Percentiles rank a stretch among this genome's conserved stretches.
phyloP scores from a whole-genome alignment of 2,888 invertebrate genomes.

The Andrena trimmerana region DNA sequence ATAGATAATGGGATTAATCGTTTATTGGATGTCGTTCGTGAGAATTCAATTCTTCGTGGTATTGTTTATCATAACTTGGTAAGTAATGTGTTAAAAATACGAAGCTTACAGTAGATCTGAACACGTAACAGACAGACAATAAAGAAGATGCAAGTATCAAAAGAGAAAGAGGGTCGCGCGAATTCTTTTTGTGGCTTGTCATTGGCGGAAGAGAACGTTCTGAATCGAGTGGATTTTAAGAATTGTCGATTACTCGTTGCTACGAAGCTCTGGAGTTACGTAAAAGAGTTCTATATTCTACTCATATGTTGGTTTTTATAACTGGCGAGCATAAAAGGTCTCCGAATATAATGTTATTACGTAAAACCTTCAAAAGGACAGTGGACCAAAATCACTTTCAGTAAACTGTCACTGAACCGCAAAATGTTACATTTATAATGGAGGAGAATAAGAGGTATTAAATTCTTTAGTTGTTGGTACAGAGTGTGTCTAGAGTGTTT shows the following conservation, averaged over 20 bases:
- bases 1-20: not conserved
- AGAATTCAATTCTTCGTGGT: not conserved
- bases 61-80: not conserved
- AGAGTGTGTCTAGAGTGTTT: not conserved
- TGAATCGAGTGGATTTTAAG: slow-evolving; percentile 10
- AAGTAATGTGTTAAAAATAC: slow-evolving; percentile 25
- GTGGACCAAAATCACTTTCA: slow-evolving; percentile 46
- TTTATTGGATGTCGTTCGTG: not conserved
- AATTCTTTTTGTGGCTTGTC: slow-evolving; percentile 38
- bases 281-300: not conserved
- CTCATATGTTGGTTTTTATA: too few relatives aligned
- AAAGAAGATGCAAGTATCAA: slow-evolving; percentile 78
- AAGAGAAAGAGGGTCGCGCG: slow-evolving; percentile 63
- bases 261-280: not conserved
- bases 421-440: slow-evolving; percentile 1
- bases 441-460: not conserved
- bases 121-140: slow-evolving; percentile 78
- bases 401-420: slow-evolving; percentile 4
- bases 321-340: not conserved
- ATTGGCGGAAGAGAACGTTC: not conserved
- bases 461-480: slow-evolving; percentile 1
- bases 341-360: slow-evolving; percentile 5
- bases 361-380: slow-evolving; percentile 12
- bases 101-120: slow-evolving; percentile 63
- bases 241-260: slow-evolving; percentile 51